Evolutionary conservation across 1,140 invertebrate species (phyloP).

Genomic region (Trichonephila clavipes): DNA sequence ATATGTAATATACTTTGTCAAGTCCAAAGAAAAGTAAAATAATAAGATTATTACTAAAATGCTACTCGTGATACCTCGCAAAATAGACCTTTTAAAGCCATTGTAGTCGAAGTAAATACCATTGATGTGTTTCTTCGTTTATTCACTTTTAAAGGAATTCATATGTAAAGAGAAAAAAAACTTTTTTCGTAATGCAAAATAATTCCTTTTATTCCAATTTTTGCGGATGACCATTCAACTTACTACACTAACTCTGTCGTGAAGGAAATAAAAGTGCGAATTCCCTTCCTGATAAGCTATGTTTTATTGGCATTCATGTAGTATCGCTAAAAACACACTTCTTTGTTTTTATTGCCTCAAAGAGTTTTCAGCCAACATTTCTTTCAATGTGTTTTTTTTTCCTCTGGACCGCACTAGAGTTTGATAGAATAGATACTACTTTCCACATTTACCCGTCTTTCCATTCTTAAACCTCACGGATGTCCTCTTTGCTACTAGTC

Average conservation of each 20-base stretch:
- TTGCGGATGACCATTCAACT: background rate
- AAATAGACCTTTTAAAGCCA: too few relatives aligned
- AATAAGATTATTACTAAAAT: too few relatives aligned
- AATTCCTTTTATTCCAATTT: background rate
- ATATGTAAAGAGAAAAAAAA: too few relatives aligned
- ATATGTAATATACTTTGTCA: too few relatives aligned
- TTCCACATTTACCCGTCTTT: slow-evolving; percentile 14
- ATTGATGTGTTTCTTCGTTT: too few relatives aligned
- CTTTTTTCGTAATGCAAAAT: too few relatives aligned
- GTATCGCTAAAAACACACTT: background rate
- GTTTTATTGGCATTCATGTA: slow-evolving; percentile 27
- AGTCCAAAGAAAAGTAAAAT: too few relatives aligned
- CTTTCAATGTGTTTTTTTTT: background rate
- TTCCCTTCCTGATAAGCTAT: background rate
- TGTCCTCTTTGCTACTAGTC: background rate
- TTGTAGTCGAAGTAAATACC: too few relatives aligned
- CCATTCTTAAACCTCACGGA: slow-evolving; percentile 14
- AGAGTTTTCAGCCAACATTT: slow-evolving; percentile 10
- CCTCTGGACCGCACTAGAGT: too few relatives aligned
- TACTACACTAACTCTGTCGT: background rate
- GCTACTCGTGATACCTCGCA: too few relatives aligned
- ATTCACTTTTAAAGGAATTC: too few relatives aligned
- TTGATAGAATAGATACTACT: slow-evolving; percentile 22
- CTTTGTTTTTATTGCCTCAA: slow-evolving; percentile 16
- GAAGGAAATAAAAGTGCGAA: background rate